Percentiles rank a stretch among this genome's conserved stretches.
phyloP scores from a whole-genome alignment of 2,888 invertebrate species.

The Tetramorium bicarinatum region DNA sequence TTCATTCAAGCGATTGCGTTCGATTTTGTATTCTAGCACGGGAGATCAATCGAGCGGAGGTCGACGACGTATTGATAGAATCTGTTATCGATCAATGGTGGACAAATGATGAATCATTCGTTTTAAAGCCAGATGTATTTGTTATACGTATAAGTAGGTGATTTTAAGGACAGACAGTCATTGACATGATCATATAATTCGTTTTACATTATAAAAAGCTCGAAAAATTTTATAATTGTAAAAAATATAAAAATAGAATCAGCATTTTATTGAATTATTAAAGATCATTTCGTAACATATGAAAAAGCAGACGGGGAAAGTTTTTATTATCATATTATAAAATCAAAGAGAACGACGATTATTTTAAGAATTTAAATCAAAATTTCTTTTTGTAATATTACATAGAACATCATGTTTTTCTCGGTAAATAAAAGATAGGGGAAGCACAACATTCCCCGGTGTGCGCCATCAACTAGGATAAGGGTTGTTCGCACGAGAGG shows the following conservation, averaged over 20 bases:
- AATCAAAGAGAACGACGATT: background rate
- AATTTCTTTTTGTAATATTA: background rate
- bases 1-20: slow-evolving; percentile 31
- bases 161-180: background rate
- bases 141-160: background rate
- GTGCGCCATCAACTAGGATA: background rate
- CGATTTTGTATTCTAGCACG: slow-evolving; percentile 27
- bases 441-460: background rate
- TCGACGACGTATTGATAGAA: background rate
- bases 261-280: background rate
- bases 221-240: background rate
- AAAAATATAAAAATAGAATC: background rate
- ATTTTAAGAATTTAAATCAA: background rate
- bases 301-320: background rate
- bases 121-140: background rate
- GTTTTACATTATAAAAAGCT: background rate
- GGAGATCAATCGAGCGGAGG: slow-evolving; percentile 34
- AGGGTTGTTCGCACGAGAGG: background rate
- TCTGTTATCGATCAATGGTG: slow-evolving; percentile 2
- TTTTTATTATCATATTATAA: background rate
- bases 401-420: background rate
- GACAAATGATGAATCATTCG: background rate
- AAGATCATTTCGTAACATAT: background rate
- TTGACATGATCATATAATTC: background rate
- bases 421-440: background rate